Evolutionary conservation across 2,797 vertebrate genomes (phyloP).

Genomic region (Molossus alvarezi): DNA sequence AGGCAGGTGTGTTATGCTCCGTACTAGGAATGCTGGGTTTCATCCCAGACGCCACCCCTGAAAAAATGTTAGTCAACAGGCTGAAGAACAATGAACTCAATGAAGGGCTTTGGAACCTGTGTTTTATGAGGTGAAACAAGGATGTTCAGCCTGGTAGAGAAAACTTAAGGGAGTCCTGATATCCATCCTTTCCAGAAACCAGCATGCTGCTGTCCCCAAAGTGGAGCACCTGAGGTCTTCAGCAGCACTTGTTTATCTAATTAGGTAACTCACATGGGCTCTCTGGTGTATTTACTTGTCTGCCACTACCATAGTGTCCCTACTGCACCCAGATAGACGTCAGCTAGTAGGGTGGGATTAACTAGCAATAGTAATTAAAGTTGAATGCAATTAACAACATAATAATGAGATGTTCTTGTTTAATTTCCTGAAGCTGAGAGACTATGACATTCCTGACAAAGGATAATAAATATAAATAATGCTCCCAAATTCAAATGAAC

Average conservation of each 20-base stretch:
- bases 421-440: slow-evolving; percentile 75
- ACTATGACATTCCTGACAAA: slow-evolving; percentile 43
- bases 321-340: not conserved
- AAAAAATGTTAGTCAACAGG: not conserved
- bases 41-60: not conserved
- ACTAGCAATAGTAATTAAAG: slow-evolving; percentile 73
- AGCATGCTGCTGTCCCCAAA: not conserved
- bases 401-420: slow-evolving; percentile 59
- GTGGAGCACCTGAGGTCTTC: not conserved
- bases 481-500: not conserved
- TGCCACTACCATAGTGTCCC: not conserved
- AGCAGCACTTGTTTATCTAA: not conserved
- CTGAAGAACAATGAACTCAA: not conserved
- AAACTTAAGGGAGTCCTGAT: slow-evolving; percentile 6
- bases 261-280: not conserved
- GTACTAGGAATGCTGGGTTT: not conserved
- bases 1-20: not conserved
- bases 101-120: not conserved
- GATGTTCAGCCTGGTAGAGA: not conserved
- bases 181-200: slow-evolving; percentile 19
- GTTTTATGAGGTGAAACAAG: not conserved
- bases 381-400: slow-evolving; percentile 39
- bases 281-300: not conserved
- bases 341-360: not conserved
- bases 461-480: slow-evolving; percentile 70